phyloP scores from a whole-genome alignment of 2,797 vertebrate genomes.

The Smutsia gigantea region DNA sequence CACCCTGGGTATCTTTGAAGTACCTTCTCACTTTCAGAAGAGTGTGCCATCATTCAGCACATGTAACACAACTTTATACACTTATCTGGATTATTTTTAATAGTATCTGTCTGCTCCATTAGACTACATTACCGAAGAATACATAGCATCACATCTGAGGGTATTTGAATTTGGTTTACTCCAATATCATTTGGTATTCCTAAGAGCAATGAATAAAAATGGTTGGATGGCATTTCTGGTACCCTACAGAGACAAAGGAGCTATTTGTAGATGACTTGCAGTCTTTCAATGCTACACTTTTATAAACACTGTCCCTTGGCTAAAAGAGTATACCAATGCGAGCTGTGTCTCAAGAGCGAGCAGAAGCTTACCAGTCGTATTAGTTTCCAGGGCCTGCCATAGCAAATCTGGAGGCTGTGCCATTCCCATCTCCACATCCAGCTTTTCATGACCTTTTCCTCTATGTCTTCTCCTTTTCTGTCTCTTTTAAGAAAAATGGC shows the following conservation, averaged over 20 bases:
- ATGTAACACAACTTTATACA: neutral
- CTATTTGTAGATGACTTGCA: neutral
- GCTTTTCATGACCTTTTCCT: neutral
- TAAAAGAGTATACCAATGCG: conserved; percentile 16
- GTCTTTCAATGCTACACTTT: neutral
- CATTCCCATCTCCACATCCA: too few relatives aligned
- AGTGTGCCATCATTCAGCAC: neutral
- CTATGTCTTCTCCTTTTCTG: neutral
- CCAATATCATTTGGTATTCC: neutral
- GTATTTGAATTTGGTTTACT: neutral
- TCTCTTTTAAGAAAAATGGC: neutral
- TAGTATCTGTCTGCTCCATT: neutral
- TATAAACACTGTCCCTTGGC: neutral
- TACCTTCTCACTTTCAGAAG: neutral
- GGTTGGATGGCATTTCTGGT: neutral
- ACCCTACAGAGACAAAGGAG: neutral
- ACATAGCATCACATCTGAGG: neutral
- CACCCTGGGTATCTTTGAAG: neutral
- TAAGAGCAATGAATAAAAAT: neutral
- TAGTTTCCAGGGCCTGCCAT: neutral
- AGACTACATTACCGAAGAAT: neutral
- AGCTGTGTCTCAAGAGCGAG: neutral
- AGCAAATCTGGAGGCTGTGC: neutral
- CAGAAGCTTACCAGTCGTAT: neutral
- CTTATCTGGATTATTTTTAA: neutral